These are phyloP conservation scores for Orchesellides sinensis DNA, from an alignment of 2,888 invertebrate species.

Conservation along the genomic window DNA sequence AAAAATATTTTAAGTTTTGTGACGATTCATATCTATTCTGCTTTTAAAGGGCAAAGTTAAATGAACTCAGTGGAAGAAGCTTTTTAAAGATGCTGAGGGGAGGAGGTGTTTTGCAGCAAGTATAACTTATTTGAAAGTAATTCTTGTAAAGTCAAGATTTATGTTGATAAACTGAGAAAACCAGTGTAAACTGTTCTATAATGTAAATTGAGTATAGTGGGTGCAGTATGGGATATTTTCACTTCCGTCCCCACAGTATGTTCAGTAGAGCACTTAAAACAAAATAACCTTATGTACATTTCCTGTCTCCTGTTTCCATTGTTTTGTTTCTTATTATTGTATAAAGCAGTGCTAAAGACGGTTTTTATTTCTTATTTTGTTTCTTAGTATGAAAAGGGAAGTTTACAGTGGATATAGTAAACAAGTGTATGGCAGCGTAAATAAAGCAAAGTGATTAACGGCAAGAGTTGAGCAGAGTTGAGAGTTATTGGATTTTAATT, in stretches of 20 bases:
- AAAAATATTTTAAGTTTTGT: too few relatives aligned
- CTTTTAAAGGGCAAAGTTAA: too few relatives aligned
- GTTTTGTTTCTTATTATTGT: too few relatives aligned
- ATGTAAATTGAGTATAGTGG: not conserved
- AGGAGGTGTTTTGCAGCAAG: too few relatives aligned
- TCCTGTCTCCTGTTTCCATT: too few relatives aligned
- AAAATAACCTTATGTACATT: not conserved
- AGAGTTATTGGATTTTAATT: constrained; percentile 60
- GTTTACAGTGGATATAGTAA: not conserved
- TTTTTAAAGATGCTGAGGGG: not conserved
- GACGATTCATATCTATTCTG: too few relatives aligned
- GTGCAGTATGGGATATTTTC: not conserved
- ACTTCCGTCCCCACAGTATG: not conserved
- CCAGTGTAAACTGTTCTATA: constrained; percentile 31
- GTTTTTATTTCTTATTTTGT: too few relatives aligned
- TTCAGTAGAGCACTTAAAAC: not conserved
- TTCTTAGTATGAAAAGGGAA: too few relatives aligned
- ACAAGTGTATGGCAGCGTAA: constrained; percentile 34
- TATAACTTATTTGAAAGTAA: too few relatives aligned
- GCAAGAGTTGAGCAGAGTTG: constrained; percentile 52
- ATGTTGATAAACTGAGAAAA: constrained; percentile 47
- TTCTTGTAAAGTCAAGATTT: too few relatives aligned
- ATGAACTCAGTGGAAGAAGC: too few relatives aligned
- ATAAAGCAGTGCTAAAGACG: too few relatives aligned
- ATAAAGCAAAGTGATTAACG: constrained; percentile 59